Percentiles rank a stretch among this genome's conserved stretches.
Conservation (phyloP, 2,113 vertebrate genomes). For the Plecturocebus donacophilus region DNA sequence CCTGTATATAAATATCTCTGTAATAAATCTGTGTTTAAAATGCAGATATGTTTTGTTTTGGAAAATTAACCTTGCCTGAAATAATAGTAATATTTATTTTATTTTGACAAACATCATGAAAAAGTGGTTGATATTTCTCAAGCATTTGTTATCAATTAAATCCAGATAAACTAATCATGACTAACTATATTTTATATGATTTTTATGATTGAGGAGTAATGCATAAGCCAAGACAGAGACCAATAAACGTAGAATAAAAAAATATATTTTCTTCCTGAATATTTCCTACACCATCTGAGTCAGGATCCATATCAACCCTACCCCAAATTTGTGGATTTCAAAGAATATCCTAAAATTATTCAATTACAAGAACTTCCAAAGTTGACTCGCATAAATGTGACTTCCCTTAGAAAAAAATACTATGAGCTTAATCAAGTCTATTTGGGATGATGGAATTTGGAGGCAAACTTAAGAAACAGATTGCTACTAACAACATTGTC, state of each 20-base stretch:
- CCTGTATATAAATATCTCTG: too few relatives aligned
- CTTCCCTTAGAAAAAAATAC: neutral
- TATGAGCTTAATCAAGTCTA: neutral
- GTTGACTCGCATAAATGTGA: neutral
- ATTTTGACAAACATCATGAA: neutral
- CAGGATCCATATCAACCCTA: neutral
- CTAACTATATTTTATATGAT: neutral
- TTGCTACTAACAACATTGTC: neutral
- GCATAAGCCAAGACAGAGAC: neutral
- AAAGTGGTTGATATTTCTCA: neutral
- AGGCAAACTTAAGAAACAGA: neutral
- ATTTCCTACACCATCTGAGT: neutral
- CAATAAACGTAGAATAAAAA: neutral
- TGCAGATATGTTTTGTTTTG: neutral
- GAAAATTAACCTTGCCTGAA: neutral
- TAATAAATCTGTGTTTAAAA: neutral
- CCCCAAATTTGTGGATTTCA: neutral
- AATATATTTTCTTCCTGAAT: neutral
- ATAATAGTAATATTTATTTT: slow-evolving; percentile 3
- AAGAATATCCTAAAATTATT: neutral
- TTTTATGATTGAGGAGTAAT: neutral
- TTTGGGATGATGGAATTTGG: neutral
- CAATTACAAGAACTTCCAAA: neutral
- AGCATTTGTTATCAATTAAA: neutral
- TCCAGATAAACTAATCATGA: neutral